Base-by-base conservation (phyloP, 1,140 invertebrate genomes). In the Neocloeon triangulifer region DNA sequence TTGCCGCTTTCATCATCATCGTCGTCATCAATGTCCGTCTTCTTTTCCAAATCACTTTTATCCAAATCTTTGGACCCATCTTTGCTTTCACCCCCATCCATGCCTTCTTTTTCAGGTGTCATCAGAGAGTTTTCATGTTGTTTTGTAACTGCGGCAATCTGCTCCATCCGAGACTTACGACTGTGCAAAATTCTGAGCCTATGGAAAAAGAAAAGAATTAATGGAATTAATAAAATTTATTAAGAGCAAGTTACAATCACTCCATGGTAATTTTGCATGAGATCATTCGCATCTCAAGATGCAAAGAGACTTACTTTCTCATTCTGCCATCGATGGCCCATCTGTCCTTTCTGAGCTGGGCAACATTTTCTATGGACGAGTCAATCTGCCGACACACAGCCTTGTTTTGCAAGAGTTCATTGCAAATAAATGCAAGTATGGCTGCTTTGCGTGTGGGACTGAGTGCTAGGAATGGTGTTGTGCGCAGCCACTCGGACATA, bases 381-480 rank as follows among this genome's bases (percentile, higher is more conserved):
- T 84, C 78, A 28, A 84, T 72, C 53, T 81, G 77, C 9, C 69
- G 59, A 39, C 81, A 61, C 38, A 92, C 73, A 23, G 77, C 67
- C 56, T 88, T 86, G 50, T 88, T 89, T 52, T 86, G 81, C 27
- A 92, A 57, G 41, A 95, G 59, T 56, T 95, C 86, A 56, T 95
- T 85, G 54, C 86, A 92, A 2, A 95, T 61, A 52, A 81, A 88
- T 3, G 76, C 78, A 19, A 94, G 52, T 47, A 92, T 81, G 36
- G 75, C 69, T 0, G 80, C 72, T 50, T 94, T 94, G 33, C 75
- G 66, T 2, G 76, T 79, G 5, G 84, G 67, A 53, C 75, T 84
- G 4, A 92, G 54, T 0, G 85, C 69, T 31, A 86, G 63, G 52
- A 86, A 91, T 1, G 84, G 79, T 31, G 73, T 75, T 47, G 74